phyloP scores from a whole-genome alignment of 2,113 vertebrate species.

The Archilochus colubris region DNA sequence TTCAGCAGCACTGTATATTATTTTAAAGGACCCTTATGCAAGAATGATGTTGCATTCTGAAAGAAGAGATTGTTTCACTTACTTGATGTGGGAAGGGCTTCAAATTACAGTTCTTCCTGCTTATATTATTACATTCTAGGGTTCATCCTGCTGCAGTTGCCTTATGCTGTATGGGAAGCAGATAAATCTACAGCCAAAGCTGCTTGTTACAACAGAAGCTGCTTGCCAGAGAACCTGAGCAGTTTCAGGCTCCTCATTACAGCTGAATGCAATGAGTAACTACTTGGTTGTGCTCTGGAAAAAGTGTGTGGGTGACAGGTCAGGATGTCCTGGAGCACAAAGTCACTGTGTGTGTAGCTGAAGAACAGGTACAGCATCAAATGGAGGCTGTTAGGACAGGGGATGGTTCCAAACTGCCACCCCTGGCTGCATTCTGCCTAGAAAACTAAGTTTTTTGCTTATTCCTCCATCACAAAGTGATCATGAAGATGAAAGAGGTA shows the following conservation, averaged over 20 bases:
- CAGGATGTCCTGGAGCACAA: neutral
- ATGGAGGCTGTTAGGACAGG: fast-evolving
- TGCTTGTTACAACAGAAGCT: neutral
- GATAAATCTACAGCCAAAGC: neutral
- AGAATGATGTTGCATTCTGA: conserved; percentile 37
- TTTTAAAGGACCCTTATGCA: conserved; percentile 42
- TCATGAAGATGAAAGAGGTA: neutral
- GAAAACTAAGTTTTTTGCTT: neutral
- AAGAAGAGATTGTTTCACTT: conserved; percentile 56
- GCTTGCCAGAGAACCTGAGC: neutral
- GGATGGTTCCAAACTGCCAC: neutral
- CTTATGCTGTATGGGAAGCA: neutral
- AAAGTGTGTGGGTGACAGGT: neutral
- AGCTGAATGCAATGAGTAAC: neutral
- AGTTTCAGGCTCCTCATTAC: neutral
- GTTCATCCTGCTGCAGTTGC: conserved; percentile 21
- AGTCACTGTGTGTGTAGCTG: neutral
- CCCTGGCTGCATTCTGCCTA: neutral
- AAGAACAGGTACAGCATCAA: neutral
- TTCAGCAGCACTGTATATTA: conserved; percentile 43
- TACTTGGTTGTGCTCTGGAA: neutral
- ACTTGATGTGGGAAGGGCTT: conserved; percentile 47
- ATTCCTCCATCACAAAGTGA: neutral
- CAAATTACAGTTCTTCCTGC: conserved; percentile 61
- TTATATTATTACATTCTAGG: conserved; percentile 36